Conservation (phyloP, 2,113 vertebrate species). For the Blennius ocellaris region DNA sequence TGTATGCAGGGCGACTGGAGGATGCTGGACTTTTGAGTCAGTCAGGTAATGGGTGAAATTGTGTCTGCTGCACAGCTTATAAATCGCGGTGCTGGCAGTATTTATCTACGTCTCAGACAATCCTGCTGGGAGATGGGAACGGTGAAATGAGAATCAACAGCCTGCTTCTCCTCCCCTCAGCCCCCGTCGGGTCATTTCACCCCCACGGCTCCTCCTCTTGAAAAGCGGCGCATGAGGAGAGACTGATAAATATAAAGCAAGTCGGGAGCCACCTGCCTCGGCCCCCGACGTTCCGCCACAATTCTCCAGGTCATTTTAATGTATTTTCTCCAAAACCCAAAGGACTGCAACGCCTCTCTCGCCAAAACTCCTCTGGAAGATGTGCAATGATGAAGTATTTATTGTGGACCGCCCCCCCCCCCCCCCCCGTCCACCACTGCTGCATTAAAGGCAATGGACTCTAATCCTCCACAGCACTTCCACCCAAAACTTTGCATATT, state of each 20-base stretch:
- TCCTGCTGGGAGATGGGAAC: slow-evolving; percentile 71
- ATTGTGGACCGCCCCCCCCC: slow-evolving; percentile 28
- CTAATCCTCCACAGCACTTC: slow-evolving; percentile 29
- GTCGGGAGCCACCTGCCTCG: slow-evolving; percentile 37
- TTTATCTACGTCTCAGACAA: slow-evolving; percentile 80
- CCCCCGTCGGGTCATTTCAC: slow-evolving; percentile 68
- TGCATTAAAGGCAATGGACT: slow-evolving; percentile 31
- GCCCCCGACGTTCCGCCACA: slow-evolving; percentile 45
- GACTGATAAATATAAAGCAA: slow-evolving; percentile 76
- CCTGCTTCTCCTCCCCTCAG: slow-evolving; percentile 60
- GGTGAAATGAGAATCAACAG: slow-evolving; percentile 80
- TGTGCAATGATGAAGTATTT: slow-evolving; percentile 13
- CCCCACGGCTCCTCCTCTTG: slow-evolving; percentile 43
- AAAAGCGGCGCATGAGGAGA: slow-evolving; percentile 69
- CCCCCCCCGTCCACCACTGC: slow-evolving; percentile 1
- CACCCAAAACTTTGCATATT: slow-evolving; percentile 52
- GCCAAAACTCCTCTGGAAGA: slow-evolving; percentile 24
- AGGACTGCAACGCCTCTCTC: slow-evolving; percentile 16
- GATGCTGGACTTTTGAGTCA: slow-evolving; percentile 64
- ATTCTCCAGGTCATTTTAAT: slow-evolving; percentile 62
- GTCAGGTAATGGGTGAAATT: slow-evolving; percentile 76
- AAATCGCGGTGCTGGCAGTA: slow-evolving; percentile 77
- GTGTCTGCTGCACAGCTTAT: slow-evolving; percentile 74
- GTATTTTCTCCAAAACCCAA: slow-evolving; percentile 50
- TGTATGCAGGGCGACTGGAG: slow-evolving; percentile 63